Conservation (phyloP, 2,113 vertebrate species). For the Acinonyx jubatus region DNA sequence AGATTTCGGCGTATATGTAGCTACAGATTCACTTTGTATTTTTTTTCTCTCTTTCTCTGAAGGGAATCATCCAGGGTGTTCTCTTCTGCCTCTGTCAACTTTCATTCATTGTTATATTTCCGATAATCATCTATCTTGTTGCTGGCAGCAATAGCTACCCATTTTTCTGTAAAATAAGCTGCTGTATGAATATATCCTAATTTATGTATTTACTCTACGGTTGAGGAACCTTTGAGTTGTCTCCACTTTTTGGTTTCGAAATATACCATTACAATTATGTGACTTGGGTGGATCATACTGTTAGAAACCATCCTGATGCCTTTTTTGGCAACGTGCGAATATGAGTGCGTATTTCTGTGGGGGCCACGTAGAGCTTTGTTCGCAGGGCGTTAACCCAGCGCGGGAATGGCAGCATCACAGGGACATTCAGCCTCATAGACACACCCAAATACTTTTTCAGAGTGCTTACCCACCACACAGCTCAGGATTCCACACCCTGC, state of each 20-base stretch:
- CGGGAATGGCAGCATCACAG: background rate
- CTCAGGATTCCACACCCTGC: background rate
- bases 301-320: background rate
- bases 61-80: background rate
- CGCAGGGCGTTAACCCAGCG: accelerated
- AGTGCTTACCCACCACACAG: background rate
- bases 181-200: background rate
- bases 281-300: background rate
- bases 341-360: background rate
- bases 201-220: background rate
- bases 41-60: background rate
- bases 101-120: background rate
- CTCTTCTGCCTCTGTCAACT: background rate
- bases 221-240: background rate
- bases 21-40: too few relatives aligned
- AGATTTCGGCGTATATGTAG: background rate
- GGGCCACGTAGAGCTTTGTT: accelerated
- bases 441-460: background rate
- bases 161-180: background rate
- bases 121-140: background rate
- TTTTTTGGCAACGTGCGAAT: background rate
- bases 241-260: background rate
- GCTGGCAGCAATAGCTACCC: background rate
- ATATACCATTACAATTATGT: background rate
- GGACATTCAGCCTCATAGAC: background rate